Conservation (phyloP, 2,797 vertebrate species). For the Silurus lanzhouensis region DNA sequence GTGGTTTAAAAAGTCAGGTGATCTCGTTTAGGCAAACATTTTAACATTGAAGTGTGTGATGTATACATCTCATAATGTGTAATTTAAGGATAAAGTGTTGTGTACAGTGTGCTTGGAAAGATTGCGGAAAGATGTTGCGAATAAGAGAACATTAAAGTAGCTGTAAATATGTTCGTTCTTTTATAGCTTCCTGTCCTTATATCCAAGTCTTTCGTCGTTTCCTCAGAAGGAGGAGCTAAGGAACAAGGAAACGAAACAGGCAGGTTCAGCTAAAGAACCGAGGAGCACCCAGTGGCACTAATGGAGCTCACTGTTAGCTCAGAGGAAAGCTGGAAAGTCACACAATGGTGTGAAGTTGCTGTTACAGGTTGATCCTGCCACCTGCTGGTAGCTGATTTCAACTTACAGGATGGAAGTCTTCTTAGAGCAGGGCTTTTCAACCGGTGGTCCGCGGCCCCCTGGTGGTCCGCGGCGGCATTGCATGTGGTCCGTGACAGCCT, state of each 20-base stretch:
- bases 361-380: constrained; percentile 51
- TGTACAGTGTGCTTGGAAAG: not conserved
- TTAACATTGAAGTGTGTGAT: not conserved
- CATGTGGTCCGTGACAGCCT: too few species aligned
- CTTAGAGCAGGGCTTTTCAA: too few species aligned
- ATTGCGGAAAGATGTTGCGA: not conserved
- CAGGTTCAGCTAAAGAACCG: not conserved
- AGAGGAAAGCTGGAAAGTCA: not conserved
- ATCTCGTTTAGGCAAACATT: not conserved
- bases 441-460: too few species aligned
- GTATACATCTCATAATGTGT: not conserved
- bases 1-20: not conserved
- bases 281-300: not conserved
- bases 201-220: not conserved
- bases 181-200: too few species aligned
- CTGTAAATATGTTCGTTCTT: too few species aligned
- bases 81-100: not conserved
- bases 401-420: not conserved
- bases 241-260: not conserved
- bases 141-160: not conserved
- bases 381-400: constrained; percentile 47
- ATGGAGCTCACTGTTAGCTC: not conserved
- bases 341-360: constrained; percentile 10
- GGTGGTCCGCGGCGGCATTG: too few species aligned
- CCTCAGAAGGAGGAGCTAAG: not conserved